These are phyloP conservation scores for Acrocephalus scirpaceus DNA, from an alignment of 2,797 vertebrate species.

Conservation along the genomic window DNA sequence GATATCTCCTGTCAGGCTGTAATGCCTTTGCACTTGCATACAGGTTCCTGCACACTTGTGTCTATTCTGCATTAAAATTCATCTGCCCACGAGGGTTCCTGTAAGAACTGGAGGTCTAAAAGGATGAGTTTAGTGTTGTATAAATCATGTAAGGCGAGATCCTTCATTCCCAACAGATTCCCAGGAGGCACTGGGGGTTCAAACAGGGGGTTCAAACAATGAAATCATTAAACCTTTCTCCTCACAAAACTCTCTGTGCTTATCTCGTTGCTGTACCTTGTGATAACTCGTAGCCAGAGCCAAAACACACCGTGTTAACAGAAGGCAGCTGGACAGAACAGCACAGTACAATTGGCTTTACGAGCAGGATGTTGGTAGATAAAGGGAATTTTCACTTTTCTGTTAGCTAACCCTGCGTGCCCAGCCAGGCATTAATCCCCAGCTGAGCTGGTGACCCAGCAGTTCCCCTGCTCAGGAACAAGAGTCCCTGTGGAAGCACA, in stretches of 20 bases:
- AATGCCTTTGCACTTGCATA: background rate
- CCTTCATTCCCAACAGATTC: background rate
- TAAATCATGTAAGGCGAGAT: background rate
- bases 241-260: slow-evolving; percentile 5
- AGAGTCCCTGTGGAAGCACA: background rate
- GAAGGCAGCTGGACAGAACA: background rate
- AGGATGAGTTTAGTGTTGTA: background rate
- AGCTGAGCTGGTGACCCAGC: slow-evolving; percentile 39
- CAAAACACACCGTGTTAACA: background rate
- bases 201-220: background rate
- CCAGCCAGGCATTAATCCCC: background rate
- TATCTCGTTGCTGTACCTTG: slow-evolving; percentile 1
- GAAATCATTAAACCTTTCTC: slow-evolving; percentile 18
- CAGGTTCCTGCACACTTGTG: background rate
- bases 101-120: background rate
- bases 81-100: background rate
- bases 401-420: background rate
- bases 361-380: slow-evolving; percentile 9
- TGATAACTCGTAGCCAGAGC: slow-evolving; percentile 3
- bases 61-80: background rate
- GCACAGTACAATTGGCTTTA: background rate
- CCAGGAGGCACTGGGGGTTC: background rate
- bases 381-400: slow-evolving; percentile 25
- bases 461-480: background rate
- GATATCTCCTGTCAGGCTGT: background rate